A percentile compares a stretch with the other conserved stretches of the same genome.
These are phyloP conservation scores for Limnephilus lunatus DNA, from an alignment of 2,888 invertebrate species.

Conservation along the genomic window DNA sequence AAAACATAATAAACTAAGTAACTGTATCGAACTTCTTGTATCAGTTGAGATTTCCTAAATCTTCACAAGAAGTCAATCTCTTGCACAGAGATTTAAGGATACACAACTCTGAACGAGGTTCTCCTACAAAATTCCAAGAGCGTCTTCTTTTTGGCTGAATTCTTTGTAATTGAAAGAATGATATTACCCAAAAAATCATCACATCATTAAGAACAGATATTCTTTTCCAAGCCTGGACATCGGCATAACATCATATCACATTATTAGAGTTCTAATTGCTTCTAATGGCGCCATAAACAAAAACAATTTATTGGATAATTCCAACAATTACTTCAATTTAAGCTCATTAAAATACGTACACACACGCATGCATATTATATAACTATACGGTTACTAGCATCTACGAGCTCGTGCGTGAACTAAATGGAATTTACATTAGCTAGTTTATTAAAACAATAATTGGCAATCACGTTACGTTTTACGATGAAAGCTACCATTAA, in stretches of 20 bases:
- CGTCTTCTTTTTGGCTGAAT: too few species aligned
- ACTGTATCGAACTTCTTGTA: too few species aligned
- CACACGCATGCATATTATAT: neutral
- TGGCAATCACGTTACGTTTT: neutral
- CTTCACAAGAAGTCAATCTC: too few species aligned
- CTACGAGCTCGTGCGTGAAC: neutral
- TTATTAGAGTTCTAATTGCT: neutral
- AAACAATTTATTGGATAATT: neutral
- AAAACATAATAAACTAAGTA: too few species aligned
- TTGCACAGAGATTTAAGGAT: too few species aligned
- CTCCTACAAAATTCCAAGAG: too few species aligned
- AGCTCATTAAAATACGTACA: neutral
- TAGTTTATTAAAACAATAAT: slow-evolving; percentile 2
- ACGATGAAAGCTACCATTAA: neutral
- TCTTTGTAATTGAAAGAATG: neutral
- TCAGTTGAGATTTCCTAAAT: too few species aligned
- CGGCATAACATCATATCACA: neutral
- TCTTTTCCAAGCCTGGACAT: neutral
- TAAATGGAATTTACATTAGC: neutral
- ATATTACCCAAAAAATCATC: neutral
- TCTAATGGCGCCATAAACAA: neutral
- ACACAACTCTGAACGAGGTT: too few species aligned
- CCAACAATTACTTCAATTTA: neutral
- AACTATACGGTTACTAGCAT: neutral
- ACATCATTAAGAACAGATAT: neutral